Evolutionary conservation across 2,797 vertebrate species (phyloP).

Genomic region (Cercopithecus mitis): DNA sequence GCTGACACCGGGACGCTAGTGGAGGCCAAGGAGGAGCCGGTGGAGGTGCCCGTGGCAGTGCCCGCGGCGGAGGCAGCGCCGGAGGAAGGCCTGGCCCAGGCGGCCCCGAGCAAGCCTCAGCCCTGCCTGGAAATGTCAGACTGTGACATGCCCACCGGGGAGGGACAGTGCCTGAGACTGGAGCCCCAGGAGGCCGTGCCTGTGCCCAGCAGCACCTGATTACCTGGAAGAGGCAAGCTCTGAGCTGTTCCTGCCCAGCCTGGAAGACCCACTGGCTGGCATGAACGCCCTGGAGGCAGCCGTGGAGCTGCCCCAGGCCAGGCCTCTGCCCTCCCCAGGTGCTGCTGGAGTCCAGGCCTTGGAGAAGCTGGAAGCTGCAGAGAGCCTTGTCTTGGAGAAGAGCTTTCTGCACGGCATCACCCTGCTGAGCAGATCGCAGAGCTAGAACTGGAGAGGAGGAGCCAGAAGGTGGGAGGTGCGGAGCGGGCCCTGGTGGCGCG

Average conservation of each 20-base stretch:
- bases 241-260: conserved; percentile 74
- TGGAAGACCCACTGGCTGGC: conserved; percentile 94
- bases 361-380: conserved; percentile 77
- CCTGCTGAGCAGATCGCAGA: conserved; percentile 94
- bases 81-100: conserved; percentile 27
- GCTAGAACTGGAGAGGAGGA: conserved; percentile 89
- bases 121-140: conserved; percentile 74
- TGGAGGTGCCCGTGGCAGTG: conserved; percentile 71
- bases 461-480: conserved; percentile 81
- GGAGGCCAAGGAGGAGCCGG: conserved; percentile 73
- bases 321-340: conserved; percentile 76
- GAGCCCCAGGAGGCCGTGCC: conserved; percentile 70
- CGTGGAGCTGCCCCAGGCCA: conserved; percentile 92
- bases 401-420: conserved; percentile 94
- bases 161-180: conserved; percentile 68
- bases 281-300: conserved; percentile 93
- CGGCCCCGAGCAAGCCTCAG: conserved; percentile 10
- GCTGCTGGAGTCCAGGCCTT: conserved; percentile 65
- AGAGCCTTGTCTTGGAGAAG: conserved; percentile 86
- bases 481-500: conserved; percentile 78
- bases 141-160: background rate
- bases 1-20: conserved; percentile 56
- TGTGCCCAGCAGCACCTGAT: conserved; percentile 56
- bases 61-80: background rate
- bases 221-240: conserved; percentile 76